phyloP scores from a whole-genome alignment of 2,797 vertebrate genomes.

The Hyperoplus immaculatus region DNA sequence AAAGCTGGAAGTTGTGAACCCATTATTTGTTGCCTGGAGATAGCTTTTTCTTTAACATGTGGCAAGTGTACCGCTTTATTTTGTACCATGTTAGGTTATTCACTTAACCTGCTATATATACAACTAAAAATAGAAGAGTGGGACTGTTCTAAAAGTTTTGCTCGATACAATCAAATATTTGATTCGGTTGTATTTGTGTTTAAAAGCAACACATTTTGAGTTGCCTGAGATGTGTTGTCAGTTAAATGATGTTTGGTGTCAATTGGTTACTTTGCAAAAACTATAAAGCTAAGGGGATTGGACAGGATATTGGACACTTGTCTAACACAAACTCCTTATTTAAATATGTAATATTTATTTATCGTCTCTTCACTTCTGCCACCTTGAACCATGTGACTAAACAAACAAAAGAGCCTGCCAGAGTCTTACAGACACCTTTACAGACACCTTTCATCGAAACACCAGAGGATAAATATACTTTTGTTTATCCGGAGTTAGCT shows the following conservation, averaged over 20 bases:
- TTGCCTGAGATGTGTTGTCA: too few species aligned
- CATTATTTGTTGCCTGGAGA: too few species aligned
- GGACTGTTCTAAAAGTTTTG: too few species aligned
- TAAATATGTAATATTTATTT: conserved; percentile 27
- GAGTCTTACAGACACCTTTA: conserved; percentile 27
- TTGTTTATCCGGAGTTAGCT: conserved; percentile 39
- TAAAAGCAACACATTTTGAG: too few species aligned
- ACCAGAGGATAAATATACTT: conserved; percentile 38
- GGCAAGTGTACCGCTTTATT: too few species aligned
- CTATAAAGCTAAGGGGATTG: neutral
- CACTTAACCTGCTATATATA: too few species aligned
- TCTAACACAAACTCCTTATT: conserved; percentile 5
- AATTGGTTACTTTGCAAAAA: neutral
- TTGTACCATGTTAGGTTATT: too few species aligned
- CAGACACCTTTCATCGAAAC: conserved; percentile 35
- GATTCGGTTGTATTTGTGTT: too few species aligned
- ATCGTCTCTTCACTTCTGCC: neutral
- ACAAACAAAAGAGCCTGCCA: conserved; percentile 34
- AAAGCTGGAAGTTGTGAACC: too few species aligned
- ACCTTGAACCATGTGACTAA: conserved; percentile 13
- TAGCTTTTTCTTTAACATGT: too few species aligned
- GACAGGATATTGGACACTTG: neutral
- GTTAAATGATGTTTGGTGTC: neutral
- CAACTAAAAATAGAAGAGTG: too few species aligned
- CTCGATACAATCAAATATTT: too few species aligned